Percentiles rank a stretch among this genome's conserved stretches.
Conservation (phyloP, 2,113 vertebrate genomes). For the Pelmatolapia mariae region DNA sequence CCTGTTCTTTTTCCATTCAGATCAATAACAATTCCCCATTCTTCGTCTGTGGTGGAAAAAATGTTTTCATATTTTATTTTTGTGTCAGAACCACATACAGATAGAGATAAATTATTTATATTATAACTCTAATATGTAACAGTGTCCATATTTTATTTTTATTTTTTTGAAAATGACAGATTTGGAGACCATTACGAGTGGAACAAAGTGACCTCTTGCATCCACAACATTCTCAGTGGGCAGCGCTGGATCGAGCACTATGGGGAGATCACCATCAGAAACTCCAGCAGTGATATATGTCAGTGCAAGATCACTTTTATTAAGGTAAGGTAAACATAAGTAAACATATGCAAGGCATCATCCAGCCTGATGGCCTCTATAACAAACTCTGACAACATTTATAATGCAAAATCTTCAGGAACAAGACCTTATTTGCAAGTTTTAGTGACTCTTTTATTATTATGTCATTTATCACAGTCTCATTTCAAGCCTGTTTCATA, state of each 20-base stretch:
- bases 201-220: conserved; percentile 98
- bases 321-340: conserved; percentile 77
- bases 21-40: neutral
- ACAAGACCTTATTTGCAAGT: neutral
- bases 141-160: neutral
- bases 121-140: neutral
- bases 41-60: neutral
- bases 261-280: conserved; percentile 91
- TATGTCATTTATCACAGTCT: neutral
- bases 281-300: conserved; percentile 79
- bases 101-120: neutral
- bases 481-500: neutral
- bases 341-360: neutral
- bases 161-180: conserved; percentile 19
- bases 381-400: neutral
- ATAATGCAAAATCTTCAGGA: neutral
- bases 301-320: conserved; percentile 94
- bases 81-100: neutral
- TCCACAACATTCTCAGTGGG: conserved; percentile 96
- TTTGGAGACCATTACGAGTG: conserved; percentile 92
- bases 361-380: neutral
- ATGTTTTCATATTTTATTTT: neutral
- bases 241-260: conserved; percentile 99
- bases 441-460: neutral
- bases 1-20: neutral